phyloP scores from a whole-genome alignment of 2,888 invertebrate species.

The Lissocephala sabroskyi region DNA sequence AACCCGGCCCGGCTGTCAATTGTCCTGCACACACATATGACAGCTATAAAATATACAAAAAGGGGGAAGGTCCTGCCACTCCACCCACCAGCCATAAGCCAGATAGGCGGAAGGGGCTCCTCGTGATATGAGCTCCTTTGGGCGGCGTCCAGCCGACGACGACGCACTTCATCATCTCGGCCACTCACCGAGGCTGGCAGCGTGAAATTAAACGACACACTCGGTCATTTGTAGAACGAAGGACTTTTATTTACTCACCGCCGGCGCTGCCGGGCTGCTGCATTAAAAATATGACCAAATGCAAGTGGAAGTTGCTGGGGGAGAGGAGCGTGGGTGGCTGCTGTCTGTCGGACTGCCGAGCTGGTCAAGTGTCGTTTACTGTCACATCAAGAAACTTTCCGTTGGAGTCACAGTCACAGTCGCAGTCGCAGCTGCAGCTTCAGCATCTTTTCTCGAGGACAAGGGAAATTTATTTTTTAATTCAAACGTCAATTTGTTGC shows the following conservation, averaged over 20 bases:
- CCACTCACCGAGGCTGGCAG: slow-evolving; percentile 52
- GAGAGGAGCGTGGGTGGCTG: no score
- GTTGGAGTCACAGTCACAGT: no score
- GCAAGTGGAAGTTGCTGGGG: not conserved
- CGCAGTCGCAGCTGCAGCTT: no score
- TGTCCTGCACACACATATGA: slow-evolving; percentile 33
- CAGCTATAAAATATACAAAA: slow-evolving; percentile 44
- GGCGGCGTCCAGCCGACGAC: slow-evolving; percentile 22
- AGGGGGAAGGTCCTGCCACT: slow-evolving; percentile 11
- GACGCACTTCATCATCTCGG: slow-evolving; percentile 53
- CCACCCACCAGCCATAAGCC: not conserved
- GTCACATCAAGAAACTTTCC: slow-evolving; percentile 44
- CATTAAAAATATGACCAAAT: slow-evolving; percentile 49
- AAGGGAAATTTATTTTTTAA: slow-evolving; percentile 6
- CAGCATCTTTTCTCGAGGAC: no score
- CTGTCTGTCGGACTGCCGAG: no score
- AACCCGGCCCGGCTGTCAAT: slow-evolving; percentile 46
- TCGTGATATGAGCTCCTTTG: no score
- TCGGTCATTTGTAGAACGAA: slow-evolving; percentile 28
- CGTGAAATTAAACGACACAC: slow-evolving; percentile 60
- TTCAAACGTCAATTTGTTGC: slow-evolving; percentile 54
- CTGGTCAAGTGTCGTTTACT: slow-evolving; percentile 44
- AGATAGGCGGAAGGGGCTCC: no score
- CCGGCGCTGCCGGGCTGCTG: slow-evolving; percentile 26
- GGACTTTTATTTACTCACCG: slow-evolving; percentile 45